phyloP scores from a whole-genome alignment of 2,797 vertebrate genomes.

The Sitta carolinensis region DNA sequence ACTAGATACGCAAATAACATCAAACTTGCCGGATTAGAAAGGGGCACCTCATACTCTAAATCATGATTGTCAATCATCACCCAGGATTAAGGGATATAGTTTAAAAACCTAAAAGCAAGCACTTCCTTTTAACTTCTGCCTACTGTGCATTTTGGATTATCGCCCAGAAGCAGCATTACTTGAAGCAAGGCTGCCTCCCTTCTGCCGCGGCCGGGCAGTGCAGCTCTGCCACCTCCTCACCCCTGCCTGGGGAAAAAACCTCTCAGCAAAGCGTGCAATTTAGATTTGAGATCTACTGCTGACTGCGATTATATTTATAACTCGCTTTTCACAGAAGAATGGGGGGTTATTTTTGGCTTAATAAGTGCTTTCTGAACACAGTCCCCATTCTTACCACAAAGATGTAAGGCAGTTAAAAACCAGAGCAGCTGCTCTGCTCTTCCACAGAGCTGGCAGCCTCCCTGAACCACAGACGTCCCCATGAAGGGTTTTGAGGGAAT shows the following conservation, averaged over 20 bases:
- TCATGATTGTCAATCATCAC: constrained; percentile 99
- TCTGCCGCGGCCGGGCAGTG: constrained; percentile 77
- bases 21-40: constrained; percentile 99
- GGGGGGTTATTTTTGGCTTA: constrained; percentile 70
- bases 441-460: constrained; percentile 25
- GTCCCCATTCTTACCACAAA: constrained; percentile 38
- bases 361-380: constrained; percentile 56
- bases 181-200: constrained; percentile 98
- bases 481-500: background rate
- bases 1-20: constrained; percentile 99
- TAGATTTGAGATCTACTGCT: constrained; percentile 60
- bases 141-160: constrained; percentile 88
- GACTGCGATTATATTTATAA: constrained; percentile 59
- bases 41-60: constrained; percentile 99
- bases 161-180: constrained; percentile 85
- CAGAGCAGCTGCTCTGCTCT: constrained; percentile 6
- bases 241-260: background rate
- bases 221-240: constrained; percentile 67
- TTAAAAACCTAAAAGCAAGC: constrained; percentile 99
- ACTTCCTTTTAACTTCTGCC: constrained; percentile 97
- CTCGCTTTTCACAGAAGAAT: constrained; percentile 60
- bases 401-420: constrained; percentile 68
- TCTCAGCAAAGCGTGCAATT: constrained; percentile 65
- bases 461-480: background rate
- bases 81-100: constrained; percentile 99